Evolutionary conservation across 2,113 vertebrate species (phyloP).

Genomic region (Naja naja): DNA sequence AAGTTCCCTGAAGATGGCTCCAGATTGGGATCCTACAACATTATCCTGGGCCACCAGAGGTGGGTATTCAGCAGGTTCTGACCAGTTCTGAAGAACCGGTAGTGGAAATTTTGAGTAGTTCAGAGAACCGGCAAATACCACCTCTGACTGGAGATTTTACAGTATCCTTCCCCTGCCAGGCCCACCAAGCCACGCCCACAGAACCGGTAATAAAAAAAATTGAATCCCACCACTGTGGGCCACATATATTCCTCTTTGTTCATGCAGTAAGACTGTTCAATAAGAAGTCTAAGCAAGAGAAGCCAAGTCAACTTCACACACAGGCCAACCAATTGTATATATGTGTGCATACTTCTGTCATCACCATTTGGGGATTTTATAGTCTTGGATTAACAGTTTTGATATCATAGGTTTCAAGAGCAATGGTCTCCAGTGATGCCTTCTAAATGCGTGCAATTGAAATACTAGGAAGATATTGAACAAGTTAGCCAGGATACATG

Average conservation of each 20-base stretch:
- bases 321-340: not conserved
- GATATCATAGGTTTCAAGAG: not conserved
- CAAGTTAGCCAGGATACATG: not conserved
- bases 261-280: not conserved
- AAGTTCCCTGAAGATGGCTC: no score
- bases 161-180: no score
- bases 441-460: not conserved
- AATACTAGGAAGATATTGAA: not conserved
- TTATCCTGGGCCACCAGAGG: not conserved
- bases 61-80: no score
- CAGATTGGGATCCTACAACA: not conserved
- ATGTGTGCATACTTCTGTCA: not conserved
- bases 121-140: no score
- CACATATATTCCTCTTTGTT: not conserved
- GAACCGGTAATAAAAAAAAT: no score
- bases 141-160: no score
- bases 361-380: not conserved
- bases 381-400: not conserved
- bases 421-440: not conserved
- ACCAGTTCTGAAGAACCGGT: no score
- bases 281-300: not conserved
- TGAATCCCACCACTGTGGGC: no score
- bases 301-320: not conserved
- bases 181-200: no score
- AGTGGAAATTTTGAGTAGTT: no score